Conservation (phyloP, 2,797 vertebrate species). For the Coreius guichenoti region DNA sequence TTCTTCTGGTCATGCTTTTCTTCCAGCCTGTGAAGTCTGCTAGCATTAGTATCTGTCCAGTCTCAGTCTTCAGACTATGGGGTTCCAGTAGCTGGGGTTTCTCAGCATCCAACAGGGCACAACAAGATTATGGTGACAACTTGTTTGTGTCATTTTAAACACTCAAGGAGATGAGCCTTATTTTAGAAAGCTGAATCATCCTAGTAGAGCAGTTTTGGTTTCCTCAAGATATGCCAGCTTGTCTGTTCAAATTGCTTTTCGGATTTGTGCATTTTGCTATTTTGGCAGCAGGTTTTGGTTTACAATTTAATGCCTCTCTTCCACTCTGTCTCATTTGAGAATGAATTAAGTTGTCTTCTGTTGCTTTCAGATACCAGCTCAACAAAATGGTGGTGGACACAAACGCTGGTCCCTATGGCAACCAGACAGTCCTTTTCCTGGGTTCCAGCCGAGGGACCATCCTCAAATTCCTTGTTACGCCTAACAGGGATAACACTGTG, state of each 20-base stretch:
- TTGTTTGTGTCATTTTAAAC: slow-evolving; percentile 70
- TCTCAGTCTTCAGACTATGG: slow-evolving; percentile 19
- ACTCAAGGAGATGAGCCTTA: slow-evolving; percentile 50
- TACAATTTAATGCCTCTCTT: slow-evolving; percentile 62
- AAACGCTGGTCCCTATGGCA: slow-evolving; percentile 85
- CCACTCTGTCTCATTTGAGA: slow-evolving; percentile 61
- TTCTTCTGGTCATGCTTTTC: neutral
- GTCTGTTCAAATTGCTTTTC: slow-evolving; percentile 72
- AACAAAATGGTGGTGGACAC: slow-evolving; percentile 92
- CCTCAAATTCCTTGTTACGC: slow-evolving; percentile 92
- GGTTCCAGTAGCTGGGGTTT: slow-evolving; percentile 29
- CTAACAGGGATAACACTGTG: slow-evolving; percentile 80
- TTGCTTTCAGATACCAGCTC: slow-evolving; percentile 86
- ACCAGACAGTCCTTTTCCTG: slow-evolving; percentile 92
- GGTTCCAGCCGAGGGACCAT: slow-evolving; percentile 90
- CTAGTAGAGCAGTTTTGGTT: slow-evolving; percentile 62
- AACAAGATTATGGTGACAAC: slow-evolving; percentile 61
- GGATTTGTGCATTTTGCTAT: slow-evolving; percentile 68
- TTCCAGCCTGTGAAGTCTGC: neutral
- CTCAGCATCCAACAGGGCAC: slow-evolving; percentile 56
- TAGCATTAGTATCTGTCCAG: slow-evolving; percentile 35
- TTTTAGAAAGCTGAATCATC: slow-evolving; percentile 62
- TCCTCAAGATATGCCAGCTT: slow-evolving; percentile 66
- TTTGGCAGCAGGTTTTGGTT: slow-evolving; percentile 68
- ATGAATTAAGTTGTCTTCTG: slow-evolving; percentile 63